Base-by-base conservation (phyloP, 2,113 vertebrate species). In the Psilopogon haemacephalus region DNA sequence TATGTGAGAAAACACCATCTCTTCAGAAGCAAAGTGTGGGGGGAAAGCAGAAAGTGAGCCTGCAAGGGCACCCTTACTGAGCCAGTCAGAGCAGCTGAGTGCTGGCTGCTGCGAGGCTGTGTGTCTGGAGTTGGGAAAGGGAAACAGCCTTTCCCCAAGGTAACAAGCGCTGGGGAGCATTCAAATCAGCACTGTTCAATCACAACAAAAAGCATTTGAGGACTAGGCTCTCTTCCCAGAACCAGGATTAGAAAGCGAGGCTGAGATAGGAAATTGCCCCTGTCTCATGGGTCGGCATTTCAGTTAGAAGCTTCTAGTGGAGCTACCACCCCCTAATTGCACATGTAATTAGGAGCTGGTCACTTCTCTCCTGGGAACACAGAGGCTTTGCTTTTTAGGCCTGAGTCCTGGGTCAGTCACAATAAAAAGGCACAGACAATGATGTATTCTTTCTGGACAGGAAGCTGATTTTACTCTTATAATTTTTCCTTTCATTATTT, bases 401-500 rank as follows among this genome's bases (percentile, higher is more conserved):
- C 58, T 30, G 54, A 58, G 35, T 26, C 65, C 48, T 64, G 77
- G 58, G 54, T 58, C 78, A 48, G 21, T 2, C 84, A 67, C 46
- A 11, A 52, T 56, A 58, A 55, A 67, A 26, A 81, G 42, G 52
- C 35, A 42, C 18, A 32, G 63, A 37, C 18, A 8, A 42, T 50
- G 87, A 87, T 95, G 86, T 87, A 87, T 73, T 79, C 50, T 32
- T 62, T 73, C 81, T 1, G 0, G 35, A 23, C 21, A 33, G 71
- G 38, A 89, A 62, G 63, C 0, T 62, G 35, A 14, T 93, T 91
- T 78, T 33, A 7, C 74, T 62, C 50, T 59, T 54, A 17, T 78
- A 4, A 75, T 37, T 91, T 87, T 79, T 75, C 54, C 62, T 89
- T 75, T 72, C 48, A 40, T 79, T 84, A 37, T 65, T 71, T 85